phyloP scores from a whole-genome alignment of 1,140 invertebrate species.

The Euura lappo region DNA sequence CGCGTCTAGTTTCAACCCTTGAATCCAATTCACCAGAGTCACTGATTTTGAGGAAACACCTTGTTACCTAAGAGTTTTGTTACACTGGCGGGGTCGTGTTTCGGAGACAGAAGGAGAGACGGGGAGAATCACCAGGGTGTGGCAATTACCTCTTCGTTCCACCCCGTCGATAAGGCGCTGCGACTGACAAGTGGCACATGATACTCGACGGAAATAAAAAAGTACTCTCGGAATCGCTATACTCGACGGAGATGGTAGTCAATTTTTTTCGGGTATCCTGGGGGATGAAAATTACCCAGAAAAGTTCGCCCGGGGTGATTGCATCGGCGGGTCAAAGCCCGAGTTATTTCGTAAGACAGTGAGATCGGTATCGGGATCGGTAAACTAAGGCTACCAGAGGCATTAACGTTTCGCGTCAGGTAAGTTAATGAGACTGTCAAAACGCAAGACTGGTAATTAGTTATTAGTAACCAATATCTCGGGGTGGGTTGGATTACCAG shows the following conservation, averaged over 20 bases:
- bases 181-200: neutral
- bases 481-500: neutral
- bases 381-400: neutral
- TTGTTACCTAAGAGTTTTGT: neutral
- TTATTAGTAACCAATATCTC: conserved; percentile 4
- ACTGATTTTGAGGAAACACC: neutral
- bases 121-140: neutral
- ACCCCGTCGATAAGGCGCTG: neutral
- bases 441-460: conserved; percentile 2
- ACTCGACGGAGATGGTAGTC: too few species aligned
- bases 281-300: too few species aligned
- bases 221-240: too few species aligned
- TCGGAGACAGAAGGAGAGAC: neutral
- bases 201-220: too few species aligned
- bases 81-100: neutral
- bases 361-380: neutral
- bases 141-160: neutral
- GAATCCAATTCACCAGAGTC: neutral
- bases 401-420: neutral
- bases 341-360: too few species aligned
- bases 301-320: too few species aligned
- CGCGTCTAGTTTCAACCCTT: too few species aligned
- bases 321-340: too few species aligned
- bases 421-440: conserved; percentile 1
- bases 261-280: too few species aligned